These are phyloP conservation scores for Pyralis farinalis DNA, from an alignment of 2,888 invertebrate species.

Conservation along the genomic window DNA sequence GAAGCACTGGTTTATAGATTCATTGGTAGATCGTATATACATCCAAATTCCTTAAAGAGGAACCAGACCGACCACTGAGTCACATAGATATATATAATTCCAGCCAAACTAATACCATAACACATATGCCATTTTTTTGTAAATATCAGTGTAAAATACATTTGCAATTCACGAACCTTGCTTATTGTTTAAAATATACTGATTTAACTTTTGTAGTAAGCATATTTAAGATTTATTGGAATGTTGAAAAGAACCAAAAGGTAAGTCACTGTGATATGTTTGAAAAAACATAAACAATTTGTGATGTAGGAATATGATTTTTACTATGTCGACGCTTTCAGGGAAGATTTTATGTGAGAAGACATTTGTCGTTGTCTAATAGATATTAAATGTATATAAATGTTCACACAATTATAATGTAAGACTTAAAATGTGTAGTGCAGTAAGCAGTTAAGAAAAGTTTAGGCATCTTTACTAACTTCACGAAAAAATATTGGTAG, in stretches of 20 bases:
- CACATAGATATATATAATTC: no score
- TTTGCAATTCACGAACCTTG: constrained; percentile 1
- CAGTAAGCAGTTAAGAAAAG: no score
- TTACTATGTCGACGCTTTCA: constrained; percentile 11
- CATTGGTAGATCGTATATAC: no score
- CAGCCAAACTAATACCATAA: background rate
- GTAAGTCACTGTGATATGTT: constrained; percentile 52
- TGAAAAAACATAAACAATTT: constrained; percentile 29
- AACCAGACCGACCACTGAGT: no score
- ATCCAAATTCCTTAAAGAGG: no score
- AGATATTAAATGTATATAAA: constrained; percentile 6
- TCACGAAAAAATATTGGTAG: no score
- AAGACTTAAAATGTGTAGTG: no score
- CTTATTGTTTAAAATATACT: constrained; percentile 6
- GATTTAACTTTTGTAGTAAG: constrained; percentile 7
- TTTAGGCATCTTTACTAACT: no score
- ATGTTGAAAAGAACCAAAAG: constrained; percentile 32
- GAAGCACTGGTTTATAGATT: no score
- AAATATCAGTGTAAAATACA: constrained; percentile 7
- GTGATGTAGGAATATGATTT: constrained; percentile 17
- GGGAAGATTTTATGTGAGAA: background rate
- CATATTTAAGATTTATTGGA: constrained; percentile 16
- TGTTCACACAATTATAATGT: constrained; percentile 1
- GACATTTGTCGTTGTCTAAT: constrained; percentile 1
- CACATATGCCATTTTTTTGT: constrained; percentile 4